Conservation (phyloP, 2,797 vertebrate species). For the Acanthurus leucopareius region DNA sequence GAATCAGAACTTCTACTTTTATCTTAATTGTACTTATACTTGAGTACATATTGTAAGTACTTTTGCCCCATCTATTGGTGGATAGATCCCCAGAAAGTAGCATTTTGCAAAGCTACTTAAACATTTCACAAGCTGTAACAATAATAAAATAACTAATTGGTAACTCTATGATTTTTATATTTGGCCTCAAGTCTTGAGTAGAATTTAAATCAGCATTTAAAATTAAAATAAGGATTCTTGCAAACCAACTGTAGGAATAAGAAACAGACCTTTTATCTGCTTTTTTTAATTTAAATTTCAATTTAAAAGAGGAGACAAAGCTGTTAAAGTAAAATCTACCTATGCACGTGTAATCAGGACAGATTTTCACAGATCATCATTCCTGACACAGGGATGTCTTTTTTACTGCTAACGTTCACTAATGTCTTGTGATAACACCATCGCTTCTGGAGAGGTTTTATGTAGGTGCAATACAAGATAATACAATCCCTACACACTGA, state of each 20-base stretch:
- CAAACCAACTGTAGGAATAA: background rate
- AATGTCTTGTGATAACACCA: background rate
- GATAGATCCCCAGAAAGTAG: too few relatives aligned
- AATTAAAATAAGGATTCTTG: background rate
- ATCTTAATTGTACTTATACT: too few relatives aligned
- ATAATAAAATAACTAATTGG: too few relatives aligned
- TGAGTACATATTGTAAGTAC: too few relatives aligned
- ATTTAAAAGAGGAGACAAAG: background rate
- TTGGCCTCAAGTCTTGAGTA: background rate
- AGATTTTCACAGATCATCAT: background rate
- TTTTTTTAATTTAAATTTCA: background rate
- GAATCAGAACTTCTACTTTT: too few relatives aligned
- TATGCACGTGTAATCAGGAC: background rate
- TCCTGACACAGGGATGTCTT: background rate
- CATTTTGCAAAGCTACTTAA: too few relatives aligned
- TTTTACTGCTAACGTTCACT: background rate
- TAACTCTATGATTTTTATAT: too few relatives aligned
- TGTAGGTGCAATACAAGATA: slow-evolving; percentile 1
- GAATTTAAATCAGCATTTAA: slow-evolving; percentile 2
- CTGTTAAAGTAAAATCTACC: background rate
- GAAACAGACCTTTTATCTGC: background rate
- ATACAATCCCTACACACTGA: slow-evolving; percentile 14
- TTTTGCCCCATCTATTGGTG: too few relatives aligned
- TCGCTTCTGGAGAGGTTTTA: background rate
- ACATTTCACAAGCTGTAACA: too few relatives aligned